A percentile compares a stretch with the other conserved stretches of the same genome.
Evolutionary conservation across 2,888 invertebrate species (phyloP).

Genomic region (Hipparchia sbordonii): DNA sequence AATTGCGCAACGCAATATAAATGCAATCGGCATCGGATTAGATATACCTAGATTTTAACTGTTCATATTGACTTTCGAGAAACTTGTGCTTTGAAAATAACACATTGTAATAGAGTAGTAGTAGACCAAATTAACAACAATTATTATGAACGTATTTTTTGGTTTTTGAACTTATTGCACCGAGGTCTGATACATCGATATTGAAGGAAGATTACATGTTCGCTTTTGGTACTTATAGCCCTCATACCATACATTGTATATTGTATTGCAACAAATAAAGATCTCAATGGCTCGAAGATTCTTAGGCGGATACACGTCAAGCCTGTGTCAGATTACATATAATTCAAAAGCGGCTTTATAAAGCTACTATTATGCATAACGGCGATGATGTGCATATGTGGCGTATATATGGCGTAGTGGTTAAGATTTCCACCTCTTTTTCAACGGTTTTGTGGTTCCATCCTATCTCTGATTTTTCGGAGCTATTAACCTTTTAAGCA

Average conservation of each 20-base stretch:
- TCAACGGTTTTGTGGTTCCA: too few relatives aligned
- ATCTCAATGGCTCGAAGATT: slow-evolving; percentile 10
- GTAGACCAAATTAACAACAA: too few relatives aligned
- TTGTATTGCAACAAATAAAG: slow-evolving; percentile 10
- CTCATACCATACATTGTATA: neutral
- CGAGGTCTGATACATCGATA: neutral
- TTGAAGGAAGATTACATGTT: neutral
- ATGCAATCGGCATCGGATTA: slow-evolving; percentile 5
- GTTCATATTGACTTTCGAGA: neutral
- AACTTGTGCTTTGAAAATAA: neutral
- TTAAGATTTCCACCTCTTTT: too few relatives aligned
- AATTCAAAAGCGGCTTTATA: neutral
- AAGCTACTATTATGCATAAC: slow-evolving; percentile 24
- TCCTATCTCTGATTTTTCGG: too few relatives aligned
- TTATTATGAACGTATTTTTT: too few relatives aligned
- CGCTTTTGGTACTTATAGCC: neutral
- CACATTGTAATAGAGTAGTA: neutral
- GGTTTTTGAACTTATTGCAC: too few relatives aligned
- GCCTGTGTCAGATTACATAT: slow-evolving; percentile 15
- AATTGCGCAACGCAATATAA: neutral
- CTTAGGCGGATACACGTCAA: slow-evolving; percentile 15
- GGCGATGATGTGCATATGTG: too few relatives aligned
- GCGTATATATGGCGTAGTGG: too few relatives aligned
- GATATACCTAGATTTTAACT: neutral
- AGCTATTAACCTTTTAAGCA: too few relatives aligned